Conservation (phyloP, 2,797 vertebrate species). For the Arnoldichthys spilopterus region DNA sequence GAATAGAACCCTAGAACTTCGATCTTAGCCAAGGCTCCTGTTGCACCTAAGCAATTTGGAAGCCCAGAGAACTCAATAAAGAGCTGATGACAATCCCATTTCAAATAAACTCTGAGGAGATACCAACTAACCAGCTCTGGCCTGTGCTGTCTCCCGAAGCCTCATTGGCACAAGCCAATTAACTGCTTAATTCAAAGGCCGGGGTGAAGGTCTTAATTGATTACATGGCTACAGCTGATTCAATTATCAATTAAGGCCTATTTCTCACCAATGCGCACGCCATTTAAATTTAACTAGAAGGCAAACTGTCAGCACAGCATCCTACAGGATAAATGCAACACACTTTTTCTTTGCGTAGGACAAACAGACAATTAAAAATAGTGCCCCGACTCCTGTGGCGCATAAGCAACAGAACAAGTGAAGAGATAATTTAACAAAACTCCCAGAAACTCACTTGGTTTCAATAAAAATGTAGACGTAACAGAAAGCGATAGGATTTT, state of each 20-base stretch:
- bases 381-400: too few species aligned
- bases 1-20: constrained; percentile 1
- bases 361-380: too few species aligned
- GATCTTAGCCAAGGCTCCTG: constrained; percentile 39
- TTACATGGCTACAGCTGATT: constrained; percentile 75
- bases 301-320: constrained; percentile 7
- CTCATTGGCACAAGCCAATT: constrained; percentile 79
- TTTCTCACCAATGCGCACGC: constrained; percentile 4
- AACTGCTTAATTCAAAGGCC: constrained; percentile 69
- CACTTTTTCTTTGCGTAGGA: too few species aligned
- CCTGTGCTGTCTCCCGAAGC: constrained; percentile 59
- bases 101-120: constrained; percentile 68
- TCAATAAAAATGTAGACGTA: background rate
- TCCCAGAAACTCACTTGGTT: background rate
- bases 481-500: background rate
- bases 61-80: constrained; percentile 66
- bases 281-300: constrained; percentile 19
- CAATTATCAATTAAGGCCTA: constrained; percentile 75
- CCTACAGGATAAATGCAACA: background rate
- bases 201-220: constrained; percentile 74
- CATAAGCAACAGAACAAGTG: too few species aligned
- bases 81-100: constrained; percentile 67
- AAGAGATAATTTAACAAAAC: too few species aligned
- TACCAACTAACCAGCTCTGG: constrained; percentile 66
- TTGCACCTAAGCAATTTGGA: constrained; percentile 62